These are phyloP conservation scores for Elysia crispata DNA, from an alignment of 2,888 invertebrate genomes.

Conservation along the genomic window DNA sequence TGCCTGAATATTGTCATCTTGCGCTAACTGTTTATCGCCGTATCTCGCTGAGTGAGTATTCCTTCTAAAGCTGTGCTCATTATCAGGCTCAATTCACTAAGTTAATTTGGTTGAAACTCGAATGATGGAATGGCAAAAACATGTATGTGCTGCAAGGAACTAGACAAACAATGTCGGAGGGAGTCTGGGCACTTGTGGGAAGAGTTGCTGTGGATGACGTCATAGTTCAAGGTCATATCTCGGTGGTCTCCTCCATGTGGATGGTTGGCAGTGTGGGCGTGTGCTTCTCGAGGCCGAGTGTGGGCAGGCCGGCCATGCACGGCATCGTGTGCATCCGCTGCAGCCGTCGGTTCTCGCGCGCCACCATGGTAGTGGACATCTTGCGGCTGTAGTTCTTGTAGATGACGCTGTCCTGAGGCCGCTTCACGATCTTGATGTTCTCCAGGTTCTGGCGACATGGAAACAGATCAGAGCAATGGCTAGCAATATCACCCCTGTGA, in stretches of 20 bases:
- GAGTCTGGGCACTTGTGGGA: too few relatives aligned
- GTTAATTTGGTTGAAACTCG: too few relatives aligned
- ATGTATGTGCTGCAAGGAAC: too few relatives aligned
- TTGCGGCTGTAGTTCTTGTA: conserved; percentile 74
- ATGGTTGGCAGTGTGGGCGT: conserved; percentile 58
- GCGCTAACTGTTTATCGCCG: too few relatives aligned
- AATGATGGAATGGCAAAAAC: too few relatives aligned
- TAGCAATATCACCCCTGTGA: not conserved
- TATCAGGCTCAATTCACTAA: too few relatives aligned
- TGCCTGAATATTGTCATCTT: too few relatives aligned
- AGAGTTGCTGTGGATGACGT: conserved; percentile 84
- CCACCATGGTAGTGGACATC: conserved; percentile 71
- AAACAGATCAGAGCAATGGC: not conserved
- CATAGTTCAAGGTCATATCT: conserved; percentile 85
- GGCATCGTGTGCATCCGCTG: conserved; percentile 71
- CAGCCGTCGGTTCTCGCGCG: conserved; percentile 67
- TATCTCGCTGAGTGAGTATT: too few relatives aligned
- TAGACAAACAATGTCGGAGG: too few relatives aligned
- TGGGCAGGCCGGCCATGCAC: conserved; percentile 58
- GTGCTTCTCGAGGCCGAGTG: conserved; percentile 29
- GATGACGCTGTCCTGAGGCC: conserved; percentile 75
- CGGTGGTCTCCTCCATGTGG: conserved; percentile 64
- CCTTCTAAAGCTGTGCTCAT: too few relatives aligned
- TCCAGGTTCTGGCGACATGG: conserved; percentile 64
- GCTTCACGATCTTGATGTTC: conserved; percentile 72